Conservation (phyloP, 1,140 invertebrate species). For the Coelopa frigida region DNA sequence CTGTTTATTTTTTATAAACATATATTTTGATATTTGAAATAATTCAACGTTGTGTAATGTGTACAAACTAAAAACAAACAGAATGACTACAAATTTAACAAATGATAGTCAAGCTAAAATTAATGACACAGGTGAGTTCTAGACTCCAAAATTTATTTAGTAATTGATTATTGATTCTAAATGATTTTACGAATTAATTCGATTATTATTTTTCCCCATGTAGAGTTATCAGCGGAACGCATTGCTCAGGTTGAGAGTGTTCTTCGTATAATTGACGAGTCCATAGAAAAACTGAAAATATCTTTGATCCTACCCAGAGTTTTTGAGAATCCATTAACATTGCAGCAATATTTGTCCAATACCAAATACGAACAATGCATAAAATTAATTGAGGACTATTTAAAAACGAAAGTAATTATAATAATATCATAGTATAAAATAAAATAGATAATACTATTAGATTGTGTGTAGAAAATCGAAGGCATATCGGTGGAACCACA, state of each 20-base stretch:
- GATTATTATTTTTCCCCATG: neutral
- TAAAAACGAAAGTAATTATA: slow-evolving; percentile 1
- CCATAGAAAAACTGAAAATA: slow-evolving; percentile 13
- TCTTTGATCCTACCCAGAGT: slow-evolving; percentile 9
- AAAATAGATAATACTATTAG: neutral
- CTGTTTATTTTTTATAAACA: no score
- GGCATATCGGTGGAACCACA: no score
- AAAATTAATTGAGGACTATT: slow-evolving; percentile 4
- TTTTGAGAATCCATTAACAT: slow-evolving; percentile 6
- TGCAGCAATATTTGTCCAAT: slow-evolving; percentile 4
- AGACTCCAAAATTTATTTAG: no score
- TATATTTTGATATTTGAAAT: no score
- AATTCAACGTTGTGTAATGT: no score
- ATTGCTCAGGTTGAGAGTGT: slow-evolving; percentile 8
- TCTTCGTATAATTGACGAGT: slow-evolving; percentile 10
- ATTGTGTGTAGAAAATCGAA: neutral
- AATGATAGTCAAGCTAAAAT: no score
- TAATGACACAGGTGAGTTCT: no score
- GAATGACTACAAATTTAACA: no score
- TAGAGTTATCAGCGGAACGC: slow-evolving; percentile 11
- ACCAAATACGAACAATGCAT: slow-evolving; percentile 4
- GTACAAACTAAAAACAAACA: no score
- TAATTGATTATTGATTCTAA: no score
- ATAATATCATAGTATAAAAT: no score
- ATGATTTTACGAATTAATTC: no score